A percentile compares a stretch with the other conserved stretches of the same genome.
These are phyloP conservation scores for Acridotheres tristis DNA, from an alignment of 2,797 vertebrate species.

Conservation along the genomic window DNA sequence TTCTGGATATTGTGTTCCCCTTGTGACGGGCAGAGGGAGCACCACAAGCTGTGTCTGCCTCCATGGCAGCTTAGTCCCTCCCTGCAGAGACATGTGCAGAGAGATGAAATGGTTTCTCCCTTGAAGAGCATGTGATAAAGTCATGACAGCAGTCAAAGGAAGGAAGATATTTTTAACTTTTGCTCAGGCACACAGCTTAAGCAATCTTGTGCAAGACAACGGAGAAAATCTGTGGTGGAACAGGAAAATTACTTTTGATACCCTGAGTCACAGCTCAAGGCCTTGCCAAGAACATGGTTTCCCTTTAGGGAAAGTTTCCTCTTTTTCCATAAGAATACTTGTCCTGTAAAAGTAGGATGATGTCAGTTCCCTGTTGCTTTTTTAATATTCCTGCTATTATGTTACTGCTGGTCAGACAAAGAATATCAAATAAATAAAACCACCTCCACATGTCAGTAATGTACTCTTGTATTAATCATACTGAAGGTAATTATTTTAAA, in stretches of 20 bases:
- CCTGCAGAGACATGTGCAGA: neutral
- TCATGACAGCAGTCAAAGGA: neutral
- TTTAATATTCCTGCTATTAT: conserved; percentile 24
- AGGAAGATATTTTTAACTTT: conserved; percentile 24
- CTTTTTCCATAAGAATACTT: neutral
- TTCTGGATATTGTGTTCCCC: neutral
- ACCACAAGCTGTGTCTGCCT: neutral
- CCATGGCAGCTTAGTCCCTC: neutral
- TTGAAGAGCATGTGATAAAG: neutral
- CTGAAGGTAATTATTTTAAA: conserved; percentile 12
- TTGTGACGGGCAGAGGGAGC: neutral
- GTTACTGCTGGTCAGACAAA: conserved; percentile 12
- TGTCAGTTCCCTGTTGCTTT: neutral
- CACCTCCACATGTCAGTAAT: neutral
- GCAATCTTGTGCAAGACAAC: neutral
- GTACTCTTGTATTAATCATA: conserved; percentile 6
- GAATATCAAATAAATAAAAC: neutral
- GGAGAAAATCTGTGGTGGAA: neutral
- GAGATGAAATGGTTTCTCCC: neutral
- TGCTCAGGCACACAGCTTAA: neutral
- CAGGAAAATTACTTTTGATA: conserved; percentile 4
- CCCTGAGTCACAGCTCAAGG: neutral
- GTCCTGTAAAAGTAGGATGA: neutral
- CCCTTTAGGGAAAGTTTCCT: neutral
- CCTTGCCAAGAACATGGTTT: neutral